Base-by-base conservation (phyloP, 2,113 vertebrate species). In the Catharus minimus region DNA sequence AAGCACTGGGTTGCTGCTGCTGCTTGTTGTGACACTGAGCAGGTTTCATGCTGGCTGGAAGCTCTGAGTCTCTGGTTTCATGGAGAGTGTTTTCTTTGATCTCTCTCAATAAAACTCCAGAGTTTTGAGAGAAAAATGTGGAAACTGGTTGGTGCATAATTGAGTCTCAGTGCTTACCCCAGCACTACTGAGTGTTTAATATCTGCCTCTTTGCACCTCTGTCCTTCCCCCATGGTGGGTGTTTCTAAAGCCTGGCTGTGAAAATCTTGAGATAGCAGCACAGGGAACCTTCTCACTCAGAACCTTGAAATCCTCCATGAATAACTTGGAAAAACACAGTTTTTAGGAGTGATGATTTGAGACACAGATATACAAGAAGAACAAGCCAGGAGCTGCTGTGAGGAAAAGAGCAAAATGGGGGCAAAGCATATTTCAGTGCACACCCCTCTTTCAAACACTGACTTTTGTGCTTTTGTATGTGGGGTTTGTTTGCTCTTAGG, bases 341-440 rank as follows among this genome's bases (percentile, higher is more conserved):
- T 83, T 93, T 77, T 58, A 30, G 39, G 28, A 43, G 38, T 2
- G 7, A 69, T 38, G 20, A 18, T 26, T 82, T 67, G 22, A 65
- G 15, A 15, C 7, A 1, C 17, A 41, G 11, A 19, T 16, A 2
- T 16, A 41, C 0, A 1, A 22, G 33, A 58, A 15, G 33, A 62
- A 15, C 0, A 3, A 64, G 61, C 21, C 61, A 39, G 83, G 77
- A 58, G 61, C 3, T 79, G 57, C 55, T 91, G 41, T 52, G 62
- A 71, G 36, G 44, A 43, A 43, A 67, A 56, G 28, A 66, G 38
- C 24, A 62, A 43, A 60, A 36, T 0, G 3, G 5, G 9, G 44
- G 21, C 16, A 39, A 64, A 67, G 36, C 12, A 3, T 44, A 52
- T 49, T 73, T 87, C 2, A 1, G 47, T 61, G 17, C 72, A 18